A percentile compares a stretch with the other conserved stretches of the same genome.
Evolutionary conservation across 2,113 vertebrate genomes (phyloP).

Genomic region (Cynopterus brachyotis): DNA sequence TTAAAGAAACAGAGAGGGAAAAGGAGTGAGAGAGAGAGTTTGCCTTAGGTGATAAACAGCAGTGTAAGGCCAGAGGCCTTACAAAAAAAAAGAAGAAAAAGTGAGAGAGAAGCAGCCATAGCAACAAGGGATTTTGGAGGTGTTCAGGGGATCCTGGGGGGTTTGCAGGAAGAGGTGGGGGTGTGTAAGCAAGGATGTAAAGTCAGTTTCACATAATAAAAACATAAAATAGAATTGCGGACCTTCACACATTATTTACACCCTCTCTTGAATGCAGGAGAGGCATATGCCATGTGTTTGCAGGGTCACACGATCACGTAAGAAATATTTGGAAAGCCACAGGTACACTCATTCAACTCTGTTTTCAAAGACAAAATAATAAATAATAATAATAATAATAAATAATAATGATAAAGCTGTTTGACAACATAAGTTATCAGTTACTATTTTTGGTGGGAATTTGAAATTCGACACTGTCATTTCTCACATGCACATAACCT

Average conservation of each 20-base stretch:
- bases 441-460: background rate
- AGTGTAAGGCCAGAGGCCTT: slow-evolving; percentile 70
- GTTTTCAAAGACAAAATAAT: background rate
- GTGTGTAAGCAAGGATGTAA: rapidly evolving
- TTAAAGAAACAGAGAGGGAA: slow-evolving; percentile 74
- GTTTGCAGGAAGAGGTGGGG: background rate
- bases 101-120: background rate
- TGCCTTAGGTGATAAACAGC: slow-evolving; percentile 83
- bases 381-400: no score
- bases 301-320: background rate
- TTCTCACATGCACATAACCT: rapidly evolving
- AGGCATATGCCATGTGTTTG: no score
- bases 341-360: background rate
- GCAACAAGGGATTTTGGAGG: slow-evolving; percentile 29
- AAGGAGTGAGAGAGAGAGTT: slow-evolving; percentile 69
- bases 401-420: background rate
- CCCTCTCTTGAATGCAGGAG: background rate
- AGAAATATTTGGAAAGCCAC: background rate
- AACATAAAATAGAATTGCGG: background rate
- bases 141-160: background rate
- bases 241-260: background rate
- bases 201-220: background rate
- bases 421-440: background rate
- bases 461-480: background rate
- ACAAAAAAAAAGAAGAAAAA: rapidly evolving